A percentile compares a stretch with the other conserved stretches of the same genome.
Conservation (phyloP, 2,113 vertebrate species). For the Dipodomys spectabilis region DNA sequence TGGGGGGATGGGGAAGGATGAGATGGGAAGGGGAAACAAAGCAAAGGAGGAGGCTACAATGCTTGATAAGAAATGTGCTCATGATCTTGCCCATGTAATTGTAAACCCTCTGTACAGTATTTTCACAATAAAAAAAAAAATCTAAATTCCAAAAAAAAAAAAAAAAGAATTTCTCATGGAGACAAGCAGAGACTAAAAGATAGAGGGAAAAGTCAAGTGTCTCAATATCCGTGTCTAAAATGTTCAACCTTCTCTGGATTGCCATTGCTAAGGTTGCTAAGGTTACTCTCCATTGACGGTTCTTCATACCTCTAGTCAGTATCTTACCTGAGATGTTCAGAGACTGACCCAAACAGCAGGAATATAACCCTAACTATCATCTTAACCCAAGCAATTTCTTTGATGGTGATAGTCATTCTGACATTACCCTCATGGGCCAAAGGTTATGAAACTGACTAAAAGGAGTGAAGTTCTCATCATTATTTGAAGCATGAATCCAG, state of each 20-base stretch:
- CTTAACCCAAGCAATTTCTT: background rate
- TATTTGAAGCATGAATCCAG: conserved; percentile 20
- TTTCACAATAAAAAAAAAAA: no score
- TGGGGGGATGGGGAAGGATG: no score
- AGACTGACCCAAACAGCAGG: background rate
- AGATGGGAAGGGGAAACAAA: no score
- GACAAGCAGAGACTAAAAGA: background rate
- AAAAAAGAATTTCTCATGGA: background rate
- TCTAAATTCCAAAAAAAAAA: no score
- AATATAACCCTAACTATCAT: conserved; percentile 11
- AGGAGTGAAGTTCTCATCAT: background rate
- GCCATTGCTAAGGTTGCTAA: background rate
- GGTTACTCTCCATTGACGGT: background rate
- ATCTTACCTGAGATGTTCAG: background rate
- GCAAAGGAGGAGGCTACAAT: no score
- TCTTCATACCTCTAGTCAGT: background rate
- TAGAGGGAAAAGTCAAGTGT: background rate
- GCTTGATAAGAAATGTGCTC: no score
- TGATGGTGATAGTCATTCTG: background rate
- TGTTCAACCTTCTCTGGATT: background rate
- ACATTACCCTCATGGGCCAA: background rate
- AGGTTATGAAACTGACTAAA: background rate
- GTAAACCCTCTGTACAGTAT: no score
- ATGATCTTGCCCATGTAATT: no score
- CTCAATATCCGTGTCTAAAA: background rate